These are phyloP conservation scores for Drosophila quinaria DNA, from an alignment of 2,888 invertebrate species.

Conservation along the genomic window DNA sequence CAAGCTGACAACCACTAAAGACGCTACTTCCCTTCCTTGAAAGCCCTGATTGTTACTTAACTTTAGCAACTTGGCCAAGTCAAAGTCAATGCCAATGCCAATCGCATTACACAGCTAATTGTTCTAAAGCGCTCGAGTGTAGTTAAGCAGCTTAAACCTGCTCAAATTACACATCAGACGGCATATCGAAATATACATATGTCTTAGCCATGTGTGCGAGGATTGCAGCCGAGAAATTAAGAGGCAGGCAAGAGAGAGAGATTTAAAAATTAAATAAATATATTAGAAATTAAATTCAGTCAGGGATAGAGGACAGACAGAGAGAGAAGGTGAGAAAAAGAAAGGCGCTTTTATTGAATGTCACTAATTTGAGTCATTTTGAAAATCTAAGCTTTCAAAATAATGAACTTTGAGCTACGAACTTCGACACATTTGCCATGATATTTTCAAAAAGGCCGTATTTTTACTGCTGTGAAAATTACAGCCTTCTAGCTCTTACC, in stretches of 20 bases:
- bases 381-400: no score
- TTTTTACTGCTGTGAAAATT: no score
- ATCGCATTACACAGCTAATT: conserved; percentile 57
- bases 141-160: conserved; percentile 66
- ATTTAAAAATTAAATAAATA: not conserved
- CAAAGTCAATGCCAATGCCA: conserved; percentile 25
- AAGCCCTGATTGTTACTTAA: conserved; percentile 40
- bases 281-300: not conserved
- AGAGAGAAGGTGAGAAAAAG: no score
- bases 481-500: no score
- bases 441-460: no score
- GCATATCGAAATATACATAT: conserved; percentile 2
- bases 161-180: conserved; percentile 24
- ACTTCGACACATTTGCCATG: no score
- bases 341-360: no score
- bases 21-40: not conserved
- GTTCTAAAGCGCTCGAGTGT: conserved; percentile 70
- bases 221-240: conserved; percentile 3
- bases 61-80: conserved; percentile 27
- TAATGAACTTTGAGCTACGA: no score
- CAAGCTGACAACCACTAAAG: conserved; percentile 25
- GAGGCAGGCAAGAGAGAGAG: no score
- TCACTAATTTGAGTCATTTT: no score
- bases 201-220: not conserved
- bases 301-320: no score